Percentiles rank a stretch among this genome's conserved stretches.
Evolutionary conservation across 2,888 invertebrate species (phyloP).

Genomic region (Nasonia oneida): DNA sequence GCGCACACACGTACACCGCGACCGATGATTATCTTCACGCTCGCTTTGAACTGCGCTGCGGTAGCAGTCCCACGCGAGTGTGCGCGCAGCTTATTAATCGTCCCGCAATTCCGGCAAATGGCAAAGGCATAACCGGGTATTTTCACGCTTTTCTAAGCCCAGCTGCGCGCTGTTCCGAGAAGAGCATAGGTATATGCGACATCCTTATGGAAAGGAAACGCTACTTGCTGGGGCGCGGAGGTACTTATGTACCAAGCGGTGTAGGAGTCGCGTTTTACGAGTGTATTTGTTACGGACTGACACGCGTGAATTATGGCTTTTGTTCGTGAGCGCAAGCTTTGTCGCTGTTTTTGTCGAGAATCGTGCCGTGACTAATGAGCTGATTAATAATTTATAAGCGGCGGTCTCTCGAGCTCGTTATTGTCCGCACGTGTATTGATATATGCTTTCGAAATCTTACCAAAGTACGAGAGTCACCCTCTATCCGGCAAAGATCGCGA

Average conservation of each 20-base stretch:
- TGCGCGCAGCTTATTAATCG: conserved; percentile 75
- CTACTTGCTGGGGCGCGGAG: not conserved
- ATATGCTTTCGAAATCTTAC: too few relatives aligned
- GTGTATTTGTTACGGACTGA: conserved; percentile 4
- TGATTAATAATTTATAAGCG: not conserved
- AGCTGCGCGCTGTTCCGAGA: not conserved
- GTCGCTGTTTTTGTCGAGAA: not conserved
- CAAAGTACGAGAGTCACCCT: not conserved
- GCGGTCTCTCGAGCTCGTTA: not conserved
- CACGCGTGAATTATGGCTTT: not conserved
- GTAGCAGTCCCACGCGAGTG: conserved; percentile 62
- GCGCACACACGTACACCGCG: conserved; percentile 49
- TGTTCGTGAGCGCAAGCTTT: not conserved
- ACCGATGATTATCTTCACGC: conserved; percentile 75
- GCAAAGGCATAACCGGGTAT: conserved; percentile 73
- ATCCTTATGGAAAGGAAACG: conserved; percentile 19
- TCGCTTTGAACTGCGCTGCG: conserved; percentile 73
- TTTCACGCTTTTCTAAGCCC: conserved; percentile 70
- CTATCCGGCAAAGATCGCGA: not conserved
- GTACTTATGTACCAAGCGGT: not conserved
- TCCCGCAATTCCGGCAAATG: conserved; percentile 73
- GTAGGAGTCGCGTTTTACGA: conserved; percentile 24
- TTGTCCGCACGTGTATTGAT: too few relatives aligned
- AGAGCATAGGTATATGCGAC: not conserved
- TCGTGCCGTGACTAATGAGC: not conserved